Evolutionary conservation across 2,888 invertebrate genomes (phyloP).

Genomic region (Alentia gelatinosa): DNA sequence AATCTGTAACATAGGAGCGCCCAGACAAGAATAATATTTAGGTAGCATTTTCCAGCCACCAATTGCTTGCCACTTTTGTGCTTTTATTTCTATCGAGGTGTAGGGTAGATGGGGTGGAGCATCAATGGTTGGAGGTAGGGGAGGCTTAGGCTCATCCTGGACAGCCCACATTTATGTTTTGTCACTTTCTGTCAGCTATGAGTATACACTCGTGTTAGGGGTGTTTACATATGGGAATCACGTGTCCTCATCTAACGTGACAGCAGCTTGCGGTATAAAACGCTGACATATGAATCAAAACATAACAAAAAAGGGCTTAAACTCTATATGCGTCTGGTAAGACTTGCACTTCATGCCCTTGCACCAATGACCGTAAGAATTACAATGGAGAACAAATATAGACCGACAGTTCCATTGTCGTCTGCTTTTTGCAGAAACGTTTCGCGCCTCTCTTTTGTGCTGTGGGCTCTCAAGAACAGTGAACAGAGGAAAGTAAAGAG

Average conservation of each 20-base stretch:
- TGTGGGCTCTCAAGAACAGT: not conserved
- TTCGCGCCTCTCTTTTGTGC: not conserved
- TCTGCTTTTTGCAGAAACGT: not conserved
- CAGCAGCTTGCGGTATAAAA: not conserved
- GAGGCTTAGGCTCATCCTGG: not conserved
- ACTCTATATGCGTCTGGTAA: not conserved
- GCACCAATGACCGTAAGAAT: not conserved
- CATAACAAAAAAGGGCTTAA: not conserved
- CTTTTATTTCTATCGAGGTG: not conserved
- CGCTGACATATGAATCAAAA: no score
- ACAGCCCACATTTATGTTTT: not conserved
- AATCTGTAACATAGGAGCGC: not conserved
- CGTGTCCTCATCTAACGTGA: not conserved
- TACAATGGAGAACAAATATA: not conserved
- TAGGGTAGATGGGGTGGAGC: not conserved
- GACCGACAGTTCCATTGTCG: not conserved
- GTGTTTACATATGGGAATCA: not conserved
- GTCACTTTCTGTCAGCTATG: not conserved
- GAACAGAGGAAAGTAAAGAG: not conserved
- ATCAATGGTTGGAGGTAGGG: not conserved
- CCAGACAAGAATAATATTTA: conserved; percentile 8
- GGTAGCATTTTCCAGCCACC: conserved; percentile 2
- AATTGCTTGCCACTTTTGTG: not conserved
- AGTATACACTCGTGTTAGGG: not conserved
- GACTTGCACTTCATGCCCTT: not conserved